Evolutionary conservation across 2,888 invertebrate species (phyloP), one percentile per base, ranked within the genome.

Genomic region (Tetramorium bicarinatum): DNA sequence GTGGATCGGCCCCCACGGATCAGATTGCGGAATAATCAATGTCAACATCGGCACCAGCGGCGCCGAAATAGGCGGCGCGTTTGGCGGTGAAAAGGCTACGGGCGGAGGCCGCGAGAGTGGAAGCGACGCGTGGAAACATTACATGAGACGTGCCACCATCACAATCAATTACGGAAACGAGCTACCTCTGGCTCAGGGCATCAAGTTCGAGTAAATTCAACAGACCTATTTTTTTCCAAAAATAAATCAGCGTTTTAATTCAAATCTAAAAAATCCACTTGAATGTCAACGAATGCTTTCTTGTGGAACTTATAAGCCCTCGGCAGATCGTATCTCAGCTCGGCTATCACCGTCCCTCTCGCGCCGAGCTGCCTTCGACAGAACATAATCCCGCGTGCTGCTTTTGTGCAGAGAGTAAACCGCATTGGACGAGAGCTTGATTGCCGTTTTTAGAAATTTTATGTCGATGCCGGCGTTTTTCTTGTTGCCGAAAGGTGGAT

Each of bases 21-120:
- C 99, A 0, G 99, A 99, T 95, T 99, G 99, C 95, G 99, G 99
- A 76, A 98, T 99, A 89, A 97, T 99, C 59, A 99, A 99, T 95
- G 97, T 99, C 13, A 99, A 99, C 95, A 99, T 99, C 91, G 99
- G 99, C 2, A 99, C 99, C 0, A 99, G 98, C 94, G 99, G 99
- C 85, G 99, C 99, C 18, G 99, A 99, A 95, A 99, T 99, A 91
- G 99, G 99, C 21, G 99, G 99, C 44, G 99, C 99, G 1, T 99
- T 99, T 95, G 99, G 99, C 85, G 98, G 99, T 0, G 98, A 99
- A 95, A 99, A 99, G 95, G 97, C 97, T 47, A 98, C 98, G 0
- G 98, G 99, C 56, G 99, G 99, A 77, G 99, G 99, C n/a, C 96
- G 99, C 44, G 99, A 99, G 95, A 99, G 99, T 89, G 99, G 99